Conservation (phyloP, 2,113 vertebrate genomes). For the Butastur rufipennis region DNA sequence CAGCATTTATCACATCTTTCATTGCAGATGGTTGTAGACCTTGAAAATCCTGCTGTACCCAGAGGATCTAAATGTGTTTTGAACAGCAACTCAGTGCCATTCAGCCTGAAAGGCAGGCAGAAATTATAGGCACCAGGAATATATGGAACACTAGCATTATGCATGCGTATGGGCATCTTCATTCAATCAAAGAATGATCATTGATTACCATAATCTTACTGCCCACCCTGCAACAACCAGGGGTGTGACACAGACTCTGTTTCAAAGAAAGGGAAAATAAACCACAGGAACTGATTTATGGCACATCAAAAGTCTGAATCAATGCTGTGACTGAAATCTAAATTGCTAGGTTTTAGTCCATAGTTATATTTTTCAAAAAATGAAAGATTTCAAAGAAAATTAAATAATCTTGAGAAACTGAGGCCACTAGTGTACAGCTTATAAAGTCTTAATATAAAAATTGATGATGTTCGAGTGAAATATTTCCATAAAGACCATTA, state of each 20-base stretch:
- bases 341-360: background rate
- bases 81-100: background rate
- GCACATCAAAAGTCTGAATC: background rate
- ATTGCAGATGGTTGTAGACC: background rate
- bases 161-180: background rate
- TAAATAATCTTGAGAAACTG: background rate
- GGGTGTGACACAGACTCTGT: background rate
- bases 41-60: slow-evolving; percentile 22
- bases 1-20: slow-evolving; percentile 33
- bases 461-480: background rate
- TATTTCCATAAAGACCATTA: background rate
- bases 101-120: background rate
- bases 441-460: background rate
- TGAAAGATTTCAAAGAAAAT: background rate
- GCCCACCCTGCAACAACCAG: background rate
- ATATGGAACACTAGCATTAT: background rate
- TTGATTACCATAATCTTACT: slow-evolving; percentile 1
- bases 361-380: background rate
- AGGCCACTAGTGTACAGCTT: background rate
- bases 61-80: slow-evolving; percentile 5
- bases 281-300: background rate
- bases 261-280: background rate
- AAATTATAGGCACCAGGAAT: background rate
- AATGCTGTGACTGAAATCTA: background rate
- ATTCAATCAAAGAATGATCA: background rate